Evolutionary conservation across 1,140 invertebrate species (phyloP), one percentile per base, ranked within the genome.

Genomic region (Drosophila teissieri): DNA sequence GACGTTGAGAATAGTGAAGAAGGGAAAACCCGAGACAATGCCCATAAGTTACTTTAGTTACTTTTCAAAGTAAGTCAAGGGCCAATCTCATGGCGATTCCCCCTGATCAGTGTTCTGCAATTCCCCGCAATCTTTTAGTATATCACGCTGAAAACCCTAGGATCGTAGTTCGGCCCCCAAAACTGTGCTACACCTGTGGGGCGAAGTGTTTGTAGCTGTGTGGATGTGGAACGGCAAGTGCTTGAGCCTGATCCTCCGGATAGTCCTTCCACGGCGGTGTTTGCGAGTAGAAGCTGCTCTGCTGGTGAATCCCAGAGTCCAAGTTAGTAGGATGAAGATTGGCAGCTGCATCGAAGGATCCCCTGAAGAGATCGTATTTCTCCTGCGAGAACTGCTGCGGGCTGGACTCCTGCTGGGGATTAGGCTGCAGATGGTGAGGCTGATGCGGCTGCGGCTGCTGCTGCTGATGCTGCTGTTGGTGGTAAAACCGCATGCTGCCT

Each of bases 291-390:
- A 92, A 92, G 65, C 91, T 92, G 48, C 91, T 92, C 15, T 81
- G 78, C 27, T 92, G 91, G 73, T 92, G 90, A 49, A 91, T 70
- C 2, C 53, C 78, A 7, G 79, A 42, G 4, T 81, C 73, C 12
- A 58, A 12, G 15, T 39, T 22, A 0, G 55, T n/a, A 0, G 73
- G 34, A n/a, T 55, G 51, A 0, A 54, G 44, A 65, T 91, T 93
- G 74, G 93, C 94, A 45, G 94, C 94, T 70, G 91, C 92, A 65
- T 94, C 94, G 74, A 94, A 94, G 19, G 93, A 94, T 61, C 93
- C 93, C 70, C 93, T 93, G 64, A 94, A 94, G 53, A 94, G 86
- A 75, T 94, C 93, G 51, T 94, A 94, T 84, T 94, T 94, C 80
- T 92, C 81, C 61, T 86, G 81, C 7, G 84, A 92, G 70, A 93